Percentiles rank a stretch among this genome's conserved stretches.
Evolutionary conservation across 2,888 invertebrate species (phyloP).

Genomic region (Agrochola litura): DNA sequence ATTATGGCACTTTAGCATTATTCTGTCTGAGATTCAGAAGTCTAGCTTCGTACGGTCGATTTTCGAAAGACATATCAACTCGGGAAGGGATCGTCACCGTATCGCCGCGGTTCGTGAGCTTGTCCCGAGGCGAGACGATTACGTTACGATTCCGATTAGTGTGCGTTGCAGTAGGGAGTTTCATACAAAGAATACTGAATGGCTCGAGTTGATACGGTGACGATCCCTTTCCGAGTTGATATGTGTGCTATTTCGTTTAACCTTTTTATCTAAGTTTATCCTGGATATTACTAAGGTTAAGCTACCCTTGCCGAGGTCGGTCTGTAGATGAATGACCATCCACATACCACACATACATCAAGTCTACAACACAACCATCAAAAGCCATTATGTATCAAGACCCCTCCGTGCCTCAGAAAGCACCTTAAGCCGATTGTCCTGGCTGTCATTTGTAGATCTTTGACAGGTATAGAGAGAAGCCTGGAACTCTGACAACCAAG

Average conservation of each 20-base stretch:
- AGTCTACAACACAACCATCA: no score
- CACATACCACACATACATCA: no score
- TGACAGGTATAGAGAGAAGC: neutral
- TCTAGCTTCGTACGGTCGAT: neutral
- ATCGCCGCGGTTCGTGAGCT: no score
- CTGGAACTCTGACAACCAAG: neutral
- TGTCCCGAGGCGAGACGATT: no score
- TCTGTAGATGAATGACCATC: neutral
- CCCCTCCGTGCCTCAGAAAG: neutral
- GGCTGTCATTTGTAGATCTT: no score
- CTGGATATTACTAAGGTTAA: neutral
- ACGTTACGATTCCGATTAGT: no score
- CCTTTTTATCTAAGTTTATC: neutral
- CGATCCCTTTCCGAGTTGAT: no score
- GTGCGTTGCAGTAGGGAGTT: no score
- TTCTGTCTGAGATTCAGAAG: conserved; percentile 5
- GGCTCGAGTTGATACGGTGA: no score
- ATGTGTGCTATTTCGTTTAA: neutral
- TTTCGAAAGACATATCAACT: neutral
- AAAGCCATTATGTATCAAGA: neutral
- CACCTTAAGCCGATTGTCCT: neutral
- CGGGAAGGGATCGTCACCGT: no score
- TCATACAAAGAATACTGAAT: no score
- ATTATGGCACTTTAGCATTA: conserved; percentile 14
- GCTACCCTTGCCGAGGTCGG: neutral